Percentiles rank a stretch among this genome's conserved stretches.
phyloP scores from a whole-genome alignment of 2,888 invertebrate genomes.

The Oxystoma pomonae region DNA sequence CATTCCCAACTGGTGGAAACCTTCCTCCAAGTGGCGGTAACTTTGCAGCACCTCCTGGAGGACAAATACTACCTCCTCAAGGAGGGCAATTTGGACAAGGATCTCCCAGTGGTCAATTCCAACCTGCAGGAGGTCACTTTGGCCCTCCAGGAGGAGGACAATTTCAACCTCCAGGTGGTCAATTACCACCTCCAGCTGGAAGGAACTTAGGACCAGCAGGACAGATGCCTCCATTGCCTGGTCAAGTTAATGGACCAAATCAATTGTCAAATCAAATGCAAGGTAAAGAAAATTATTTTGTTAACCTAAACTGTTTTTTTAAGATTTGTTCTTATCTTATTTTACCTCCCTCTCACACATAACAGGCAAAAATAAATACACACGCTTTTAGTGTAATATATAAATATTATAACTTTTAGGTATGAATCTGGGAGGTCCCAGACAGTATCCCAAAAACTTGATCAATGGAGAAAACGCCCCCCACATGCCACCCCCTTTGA shows the following conservation, averaged over 20 bases:
- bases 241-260: constrained; percentile 23
- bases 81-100: no score
- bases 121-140: background rate
- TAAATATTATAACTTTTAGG: no score
- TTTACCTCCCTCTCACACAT: no score
- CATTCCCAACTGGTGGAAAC: background rate
- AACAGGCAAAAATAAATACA: no score
- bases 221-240: constrained; percentile 25
- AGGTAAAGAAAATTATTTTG: constrained; percentile 21
- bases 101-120: no score
- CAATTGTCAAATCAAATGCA: constrained; percentile 47
- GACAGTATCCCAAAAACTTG: constrained; percentile 35
- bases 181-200: background rate
- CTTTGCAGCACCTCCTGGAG: no score
- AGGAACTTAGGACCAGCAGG: constrained; percentile 12
- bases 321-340: no score
- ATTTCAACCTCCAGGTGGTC: background rate
- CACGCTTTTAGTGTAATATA: no score
- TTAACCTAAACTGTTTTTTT: no score
- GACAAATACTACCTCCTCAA: no score
- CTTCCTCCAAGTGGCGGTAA: background rate
- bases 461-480: constrained; percentile 40
- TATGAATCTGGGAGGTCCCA: constrained; percentile 44
- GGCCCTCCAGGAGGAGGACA: background rate
- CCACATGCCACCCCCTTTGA: constrained; percentile 51